These are phyloP conservation scores for Sycophila texana DNA, from an alignment of 2,888 invertebrate genomes.

Conservation along the genomic window DNA sequence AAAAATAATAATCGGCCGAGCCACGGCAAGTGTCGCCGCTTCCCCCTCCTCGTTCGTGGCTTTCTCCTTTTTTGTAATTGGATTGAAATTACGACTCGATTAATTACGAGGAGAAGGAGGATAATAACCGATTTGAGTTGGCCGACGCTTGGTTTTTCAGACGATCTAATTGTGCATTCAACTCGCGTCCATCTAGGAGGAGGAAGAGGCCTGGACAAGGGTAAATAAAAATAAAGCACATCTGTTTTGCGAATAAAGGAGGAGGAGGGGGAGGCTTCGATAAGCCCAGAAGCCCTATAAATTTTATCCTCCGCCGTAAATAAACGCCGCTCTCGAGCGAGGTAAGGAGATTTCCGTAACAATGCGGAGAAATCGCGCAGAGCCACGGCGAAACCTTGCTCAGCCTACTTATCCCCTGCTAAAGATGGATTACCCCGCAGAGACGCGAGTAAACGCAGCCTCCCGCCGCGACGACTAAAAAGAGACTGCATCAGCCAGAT, in stretches of 20 bases:
- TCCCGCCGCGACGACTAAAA: not conserved
- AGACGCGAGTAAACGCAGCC: no score
- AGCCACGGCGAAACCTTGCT: not conserved
- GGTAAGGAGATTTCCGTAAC: slow-evolving; percentile 5
- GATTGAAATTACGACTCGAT: slow-evolving; percentile 13
- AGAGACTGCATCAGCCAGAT: not conserved
- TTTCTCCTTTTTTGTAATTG: slow-evolving; percentile 33
- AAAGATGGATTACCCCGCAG: slow-evolving; percentile 32
- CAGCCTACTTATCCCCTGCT: slow-evolving; percentile 35
- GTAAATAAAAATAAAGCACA: no score
- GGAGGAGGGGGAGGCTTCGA: not conserved
- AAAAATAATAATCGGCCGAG: slow-evolving; percentile 39
- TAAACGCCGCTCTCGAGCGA: slow-evolving; percentile 8
- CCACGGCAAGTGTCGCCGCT: slow-evolving; percentile 15
- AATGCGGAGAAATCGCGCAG: not conserved
- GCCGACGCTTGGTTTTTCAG: no score
- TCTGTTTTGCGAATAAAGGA: no score
- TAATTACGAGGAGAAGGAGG: not conserved
- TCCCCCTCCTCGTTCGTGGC: not conserved
- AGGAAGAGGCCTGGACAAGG: no score
- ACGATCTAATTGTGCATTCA: no score
- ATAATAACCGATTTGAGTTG: not conserved
- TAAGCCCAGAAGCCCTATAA: not conserved
- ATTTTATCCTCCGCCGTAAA: slow-evolving; percentile 4
- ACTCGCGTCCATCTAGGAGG: no score